Percentiles rank a stretch among this genome's conserved stretches.
Evolutionary conservation across 2,888 invertebrate genomes (phyloP).

Genomic region (Chouioia cunea): DNA sequence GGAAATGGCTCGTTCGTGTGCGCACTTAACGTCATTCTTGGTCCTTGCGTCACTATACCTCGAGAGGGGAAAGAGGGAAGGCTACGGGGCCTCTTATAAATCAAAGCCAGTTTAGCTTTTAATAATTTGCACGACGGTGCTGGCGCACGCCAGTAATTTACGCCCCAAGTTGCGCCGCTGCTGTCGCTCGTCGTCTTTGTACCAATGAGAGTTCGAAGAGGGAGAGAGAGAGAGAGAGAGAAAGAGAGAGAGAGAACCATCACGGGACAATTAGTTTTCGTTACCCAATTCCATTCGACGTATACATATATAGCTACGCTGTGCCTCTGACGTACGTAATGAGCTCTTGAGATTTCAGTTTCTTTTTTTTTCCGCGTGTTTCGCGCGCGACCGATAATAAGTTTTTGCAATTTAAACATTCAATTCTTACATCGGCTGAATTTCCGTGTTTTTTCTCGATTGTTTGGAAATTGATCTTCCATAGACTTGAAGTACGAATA

Average conservation of each 20-base stretch:
- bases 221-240: slow-evolving; percentile 1
- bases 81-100: slow-evolving; percentile 65
- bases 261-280: slow-evolving; percentile 45
- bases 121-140: slow-evolving; percentile 57
- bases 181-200: slow-evolving; percentile 51
- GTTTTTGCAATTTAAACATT: no score
- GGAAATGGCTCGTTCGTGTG: no score
- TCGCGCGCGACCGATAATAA: background rate
- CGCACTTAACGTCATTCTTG: no score
- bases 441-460: no score
- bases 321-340: slow-evolving; percentile 23
- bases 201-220: slow-evolving; percentile 38
- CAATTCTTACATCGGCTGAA: no score
- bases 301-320: background rate
- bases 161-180: slow-evolving; percentile 52
- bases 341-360: slow-evolving; percentile 3
- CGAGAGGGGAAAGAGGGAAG: slow-evolving; percentile 14
- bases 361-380: background rate
- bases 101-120: slow-evolving; percentile 68
- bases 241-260: slow-evolving; percentile 4
- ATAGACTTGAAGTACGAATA: no score
- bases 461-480: no score
- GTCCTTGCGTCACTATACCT: no score
- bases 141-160: slow-evolving; percentile 57
- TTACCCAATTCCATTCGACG: slow-evolving; percentile 28